These are phyloP conservation scores for Apodemia mormo DNA, from an alignment of 2,888 invertebrate species.

Conservation along the genomic window DNA sequence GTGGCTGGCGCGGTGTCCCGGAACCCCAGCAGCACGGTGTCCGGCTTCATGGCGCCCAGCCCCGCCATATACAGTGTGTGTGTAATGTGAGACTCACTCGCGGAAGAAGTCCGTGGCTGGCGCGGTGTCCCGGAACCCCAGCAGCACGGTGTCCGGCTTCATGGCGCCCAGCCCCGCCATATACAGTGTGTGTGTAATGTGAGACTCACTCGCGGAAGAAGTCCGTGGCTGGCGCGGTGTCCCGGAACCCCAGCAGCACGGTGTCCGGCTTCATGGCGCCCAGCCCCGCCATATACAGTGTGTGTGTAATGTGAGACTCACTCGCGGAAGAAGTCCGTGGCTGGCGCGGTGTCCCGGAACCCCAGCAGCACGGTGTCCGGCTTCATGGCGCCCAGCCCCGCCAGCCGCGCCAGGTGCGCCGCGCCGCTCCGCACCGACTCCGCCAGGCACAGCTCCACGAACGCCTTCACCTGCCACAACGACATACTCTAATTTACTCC, in stretches of 20 bases:
- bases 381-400: constrained; percentile 99
- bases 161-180: too few species aligned
- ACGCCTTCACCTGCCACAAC: constrained; percentile 93
- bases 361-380: constrained; percentile 98
- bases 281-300: constrained; percentile 92
- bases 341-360: constrained; percentile 90
- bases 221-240: constrained; percentile 87
- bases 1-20: too few species aligned
- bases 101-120: too few species aligned
- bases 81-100: too few species aligned
- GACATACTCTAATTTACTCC: too few species aligned
- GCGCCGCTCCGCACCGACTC: constrained; percentile 93
- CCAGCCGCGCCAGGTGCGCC: constrained; percentile 93
- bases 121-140: too few species aligned
- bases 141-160: too few species aligned
- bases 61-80: too few species aligned
- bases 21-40: too few species aligned
- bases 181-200: too few species aligned
- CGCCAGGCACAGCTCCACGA: constrained; percentile 96
- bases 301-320: constrained; percentile 52
- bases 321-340: constrained; percentile 90
- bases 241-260: constrained; percentile 96
- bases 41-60: too few species aligned
- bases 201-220: constrained; percentile 86
- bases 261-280: constrained; percentile 99